Base-by-base conservation (phyloP, 2,888 invertebrate genomes). In the Ennomos fuscantarius region DNA sequence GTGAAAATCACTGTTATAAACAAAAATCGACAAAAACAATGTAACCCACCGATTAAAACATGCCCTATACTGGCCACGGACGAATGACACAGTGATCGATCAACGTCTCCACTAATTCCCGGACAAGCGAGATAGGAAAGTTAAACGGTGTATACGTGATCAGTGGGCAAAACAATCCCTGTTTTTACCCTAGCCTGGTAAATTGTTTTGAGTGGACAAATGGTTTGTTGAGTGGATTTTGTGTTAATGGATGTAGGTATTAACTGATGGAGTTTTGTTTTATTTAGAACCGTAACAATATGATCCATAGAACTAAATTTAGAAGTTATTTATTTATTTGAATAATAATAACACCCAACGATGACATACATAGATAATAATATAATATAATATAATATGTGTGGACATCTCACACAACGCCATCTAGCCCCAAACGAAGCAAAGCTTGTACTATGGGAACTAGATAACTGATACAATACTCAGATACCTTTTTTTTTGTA, bases 111-210 rank as follows among this genome's bases (percentile, higher is more conserved):
- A 66, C 69, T 72, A 71, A 72, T 72, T 72, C 68, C 63, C 58
- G 63, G 12, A 53, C 68, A 53, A 48, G 59, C 55, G 60, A 65
- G 69, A 69, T 70, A 66, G 63, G 64, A 66, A 67, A 69, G 67
- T 69, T 68, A 72, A 72, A 71, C 70, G 67, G 47, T 62, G 58
- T 59, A 66, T 70, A 74, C 73, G 72, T 71, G 75, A 70, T n/a
- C 65, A 61, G 48, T 52, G 59, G 55, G 6, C 59, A 52, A 58
- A 63, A 69, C n/a, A n/a, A 70, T 66, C 60, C 61, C 59, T 57
- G 68, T 69, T 74, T 74, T 69, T 72, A 69, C 60, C 67, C 67
- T 54, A 64, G 60, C 62, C 50, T 45, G 24, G 57, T 47, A 58
- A 62, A 68, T 70, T 67, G 60, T 70, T 72, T 70, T 62, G 63